Percentiles rank a stretch among this genome's conserved stretches.
These are phyloP conservation scores for Eudyptes chrysolophus DNA, from an alignment of 2,113 vertebrate genomes.

Conservation along the genomic window DNA sequence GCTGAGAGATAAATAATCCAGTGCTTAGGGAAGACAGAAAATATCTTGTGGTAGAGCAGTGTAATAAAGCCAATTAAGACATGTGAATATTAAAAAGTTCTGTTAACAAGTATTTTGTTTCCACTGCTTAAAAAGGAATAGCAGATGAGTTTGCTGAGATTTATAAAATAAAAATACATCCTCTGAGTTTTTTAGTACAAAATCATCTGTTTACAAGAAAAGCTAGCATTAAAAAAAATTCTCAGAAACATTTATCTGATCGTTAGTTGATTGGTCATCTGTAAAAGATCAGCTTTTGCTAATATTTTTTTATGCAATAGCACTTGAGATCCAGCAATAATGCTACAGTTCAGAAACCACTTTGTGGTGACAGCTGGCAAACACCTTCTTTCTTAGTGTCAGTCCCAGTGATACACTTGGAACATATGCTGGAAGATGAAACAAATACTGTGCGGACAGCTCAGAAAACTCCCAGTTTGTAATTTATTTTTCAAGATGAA, in stretches of 20 bases:
- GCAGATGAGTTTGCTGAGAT: neutral
- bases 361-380: neutral
- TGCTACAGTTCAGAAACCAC: neutral
- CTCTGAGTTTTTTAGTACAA: neutral
- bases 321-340: neutral
- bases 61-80: neutral
- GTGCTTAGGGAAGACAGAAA: neutral
- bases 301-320: neutral
- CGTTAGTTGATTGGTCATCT: neutral
- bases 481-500: slow-evolving; percentile 43
- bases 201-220: neutral
- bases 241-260: neutral
- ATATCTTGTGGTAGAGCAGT: neutral
- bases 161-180: neutral
- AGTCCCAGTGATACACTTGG: neutral
- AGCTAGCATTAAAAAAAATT: neutral
- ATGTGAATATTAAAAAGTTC: neutral
- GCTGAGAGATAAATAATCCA: neutral
- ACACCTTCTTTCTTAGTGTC: neutral
- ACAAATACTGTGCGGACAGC: neutral
- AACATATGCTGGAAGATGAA: neutral
- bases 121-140: neutral
- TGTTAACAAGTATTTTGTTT: neutral
- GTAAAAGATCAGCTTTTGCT: neutral
- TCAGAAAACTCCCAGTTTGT: neutral